Percentiles rank a stretch among this genome's conserved stretches.
Evolutionary conservation across 37 sponge, comb jelly and placozoan species (phyloP).

Genomic region (Axinella damicornis): DNA sequence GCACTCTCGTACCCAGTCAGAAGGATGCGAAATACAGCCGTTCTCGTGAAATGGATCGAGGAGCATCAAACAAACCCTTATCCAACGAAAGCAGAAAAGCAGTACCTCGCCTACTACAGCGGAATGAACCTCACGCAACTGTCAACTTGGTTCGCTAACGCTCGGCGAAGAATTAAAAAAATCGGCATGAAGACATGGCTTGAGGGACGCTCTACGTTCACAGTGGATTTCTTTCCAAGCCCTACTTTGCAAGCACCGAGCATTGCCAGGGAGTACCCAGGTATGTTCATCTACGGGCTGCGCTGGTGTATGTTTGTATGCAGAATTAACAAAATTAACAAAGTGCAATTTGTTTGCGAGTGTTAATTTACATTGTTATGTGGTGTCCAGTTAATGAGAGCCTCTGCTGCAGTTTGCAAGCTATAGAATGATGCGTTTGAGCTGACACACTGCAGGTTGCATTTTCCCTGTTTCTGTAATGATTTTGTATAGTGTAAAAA

Average conservation of each 20-base stretch:
- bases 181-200: constrained; percentile 84
- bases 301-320: too few relatives aligned
- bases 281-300: too few relatives aligned
- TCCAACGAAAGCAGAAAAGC: constrained; percentile 92
- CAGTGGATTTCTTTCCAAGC: constrained; percentile 63
- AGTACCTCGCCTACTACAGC: constrained; percentile 78
- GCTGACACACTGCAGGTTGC: too few relatives aligned
- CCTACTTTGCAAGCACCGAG: neutral
- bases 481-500: too few relatives aligned
- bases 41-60: constrained; percentile 87
- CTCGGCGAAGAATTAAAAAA: constrained; percentile 89
- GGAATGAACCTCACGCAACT: constrained; percentile 93
- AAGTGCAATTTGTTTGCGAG: too few relatives aligned
- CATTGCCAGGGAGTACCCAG: constrained; percentile 4
- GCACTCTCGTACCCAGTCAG: constrained; percentile 33
- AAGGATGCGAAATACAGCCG: constrained; percentile 81
- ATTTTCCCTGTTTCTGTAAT: too few relatives aligned
- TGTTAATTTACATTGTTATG: too few relatives aligned
- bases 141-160: constrained; percentile 94
- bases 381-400: too few relatives aligned
- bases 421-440: too few relatives aligned
- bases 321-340: too few relatives aligned
- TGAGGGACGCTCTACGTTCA: constrained; percentile 72
- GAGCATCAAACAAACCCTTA: constrained; percentile 91
- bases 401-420: too few relatives aligned